These are phyloP conservation scores for Myiozetetes cayanensis DNA, from an alignment of 2,113 vertebrate genomes.

Conservation along the genomic window DNA sequence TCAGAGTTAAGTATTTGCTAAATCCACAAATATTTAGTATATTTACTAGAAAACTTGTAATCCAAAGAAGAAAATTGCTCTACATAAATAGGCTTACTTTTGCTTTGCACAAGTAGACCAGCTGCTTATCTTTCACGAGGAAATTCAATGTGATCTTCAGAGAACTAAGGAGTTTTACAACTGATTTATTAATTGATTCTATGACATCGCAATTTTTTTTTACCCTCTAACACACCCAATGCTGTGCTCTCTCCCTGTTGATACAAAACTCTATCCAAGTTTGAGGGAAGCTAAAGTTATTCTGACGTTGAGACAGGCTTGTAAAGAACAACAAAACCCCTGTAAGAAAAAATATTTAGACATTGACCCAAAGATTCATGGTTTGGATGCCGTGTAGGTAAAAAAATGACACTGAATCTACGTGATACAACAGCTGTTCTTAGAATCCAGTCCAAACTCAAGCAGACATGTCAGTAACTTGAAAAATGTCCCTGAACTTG, in stretches of 20 bases:
- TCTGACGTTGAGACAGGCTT: background rate
- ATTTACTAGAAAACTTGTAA: background rate
- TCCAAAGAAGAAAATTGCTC: background rate
- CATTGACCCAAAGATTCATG: background rate
- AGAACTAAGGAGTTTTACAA: background rate
- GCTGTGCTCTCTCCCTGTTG: rapidly evolving
- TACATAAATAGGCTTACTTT: background rate
- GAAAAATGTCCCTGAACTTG: background rate
- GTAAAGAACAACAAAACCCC: background rate
- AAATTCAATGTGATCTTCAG: background rate
- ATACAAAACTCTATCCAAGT: background rate
- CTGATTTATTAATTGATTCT: background rate
- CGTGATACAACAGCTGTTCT: background rate
- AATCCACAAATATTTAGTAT: background rate
- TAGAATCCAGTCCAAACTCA: background rate
- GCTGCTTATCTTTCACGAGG: background rate
- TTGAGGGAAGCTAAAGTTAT: background rate
- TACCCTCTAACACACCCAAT: background rate
- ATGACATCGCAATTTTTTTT: background rate
- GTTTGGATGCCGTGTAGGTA: background rate
- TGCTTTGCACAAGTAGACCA: background rate
- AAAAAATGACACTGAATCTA: background rate
- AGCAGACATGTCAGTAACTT: background rate
- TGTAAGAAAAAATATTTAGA: background rate
- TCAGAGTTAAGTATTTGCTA: background rate